Base-by-base conservation (phyloP, 2,797 vertebrate species). In the Helarctos malayanus region DNA sequence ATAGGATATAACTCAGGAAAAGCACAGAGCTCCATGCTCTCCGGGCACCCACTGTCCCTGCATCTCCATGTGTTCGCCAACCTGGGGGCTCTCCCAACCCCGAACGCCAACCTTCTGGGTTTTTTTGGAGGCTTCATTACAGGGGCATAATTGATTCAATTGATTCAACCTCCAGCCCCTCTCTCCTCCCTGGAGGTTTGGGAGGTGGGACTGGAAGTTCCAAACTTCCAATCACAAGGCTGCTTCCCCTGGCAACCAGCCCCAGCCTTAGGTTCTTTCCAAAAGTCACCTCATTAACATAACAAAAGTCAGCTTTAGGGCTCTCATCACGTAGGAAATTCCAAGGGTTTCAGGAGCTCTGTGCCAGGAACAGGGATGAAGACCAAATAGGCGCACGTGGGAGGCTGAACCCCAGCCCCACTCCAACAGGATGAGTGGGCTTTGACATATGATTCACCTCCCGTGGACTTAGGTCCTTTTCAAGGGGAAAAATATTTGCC, bases 311-410 rank as follows among this genome's bases (percentile, higher is more conserved):
- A 52, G 29, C 10, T 21, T 78, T n/a, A 52, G 2, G 75, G 16
- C 18, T 52, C 75, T 21, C 18, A n/a, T 19, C 75, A 7, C 5
- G 21, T 52, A 12, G 29, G 29, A 32, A 52, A 78, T 78, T n/a
- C 29, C 47, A 21, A 13, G 45, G 29, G 75, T 75, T 87, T 47
- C 45, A 25, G 54, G 54, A 89, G 32, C 29, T 78, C 10, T 1
- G 23, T 61, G 87, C 41, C 71, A 78, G 73, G 57, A 63, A 63
- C 11, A 5, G 57, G 57, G 13, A 45, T 27, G 56, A n/a, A 78
- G 32, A 38, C 32, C 32, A 27, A 47, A 25, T 19, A 3, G 49
- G 23, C 7, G 0, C 6, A 0, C 4, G 29, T 12, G 45, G 47
- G 47, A 35, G 38, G 57, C 49, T 16, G 18, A 14, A 47, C 27